Evolutionary conservation across 2,113 vertebrate species (phyloP).

Genomic region (Danio rerio): DNA sequence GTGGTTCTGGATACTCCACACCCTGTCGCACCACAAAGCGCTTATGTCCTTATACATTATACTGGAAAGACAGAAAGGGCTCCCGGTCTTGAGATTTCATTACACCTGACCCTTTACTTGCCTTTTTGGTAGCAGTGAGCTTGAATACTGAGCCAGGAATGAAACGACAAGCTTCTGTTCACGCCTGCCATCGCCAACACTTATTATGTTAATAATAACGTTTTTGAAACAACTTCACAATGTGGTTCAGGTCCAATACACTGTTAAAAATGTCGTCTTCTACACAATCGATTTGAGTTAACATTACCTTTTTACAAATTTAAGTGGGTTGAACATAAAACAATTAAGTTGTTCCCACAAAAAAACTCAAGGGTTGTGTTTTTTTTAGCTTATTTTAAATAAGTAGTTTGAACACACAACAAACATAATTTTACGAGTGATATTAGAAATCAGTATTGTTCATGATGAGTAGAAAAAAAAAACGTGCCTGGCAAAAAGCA

Average conservation of each 20-base stretch:
- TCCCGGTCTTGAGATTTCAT: slow-evolving; percentile 29
- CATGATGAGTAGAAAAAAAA: too few species aligned
- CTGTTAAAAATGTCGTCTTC: too few species aligned
- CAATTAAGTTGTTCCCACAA: too few species aligned
- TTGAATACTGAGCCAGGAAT: slow-evolving; percentile 8
- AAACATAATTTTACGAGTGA: too few species aligned
- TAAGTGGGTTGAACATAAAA: too few species aligned
- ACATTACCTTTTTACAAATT: too few species aligned
- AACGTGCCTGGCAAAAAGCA: too few species aligned
- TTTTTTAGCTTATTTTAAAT: too few species aligned
- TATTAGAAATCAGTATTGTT: too few species aligned
- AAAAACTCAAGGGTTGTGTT: too few species aligned
- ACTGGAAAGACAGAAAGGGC: slow-evolving; percentile 34
- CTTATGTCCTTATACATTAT: slow-evolving; percentile 56
- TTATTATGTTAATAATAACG: not conserved
- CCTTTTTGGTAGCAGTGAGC: slow-evolving; percentile 2
- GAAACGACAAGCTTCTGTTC: slow-evolving; percentile 15
- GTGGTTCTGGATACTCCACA: slow-evolving; percentile 39
- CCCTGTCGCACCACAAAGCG: slow-evolving; percentile 45
- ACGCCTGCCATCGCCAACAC: not conserved
- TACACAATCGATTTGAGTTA: too few species aligned
- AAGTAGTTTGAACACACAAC: too few species aligned
- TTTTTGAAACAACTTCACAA: not conserved
- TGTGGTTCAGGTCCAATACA: not conserved
- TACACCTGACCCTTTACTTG: slow-evolving; percentile 41